These are phyloP conservation scores for Iselma pallidipennis DNA, from an alignment of 2,888 invertebrate genomes.

Conservation along the genomic window DNA sequence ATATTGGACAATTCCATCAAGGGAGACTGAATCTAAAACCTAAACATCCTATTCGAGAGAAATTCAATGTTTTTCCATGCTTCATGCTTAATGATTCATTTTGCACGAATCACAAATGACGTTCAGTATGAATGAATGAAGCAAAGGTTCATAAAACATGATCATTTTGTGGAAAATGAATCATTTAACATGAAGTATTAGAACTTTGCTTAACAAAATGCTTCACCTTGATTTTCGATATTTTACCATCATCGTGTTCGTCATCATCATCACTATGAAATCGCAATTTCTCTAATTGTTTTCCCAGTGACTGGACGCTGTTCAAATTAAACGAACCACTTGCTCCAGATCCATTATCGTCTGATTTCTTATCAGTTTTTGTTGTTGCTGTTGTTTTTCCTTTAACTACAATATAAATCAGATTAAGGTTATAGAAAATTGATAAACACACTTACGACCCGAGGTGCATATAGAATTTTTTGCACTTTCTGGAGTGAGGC, in stretches of 20 bases:
- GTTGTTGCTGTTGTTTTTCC: neutral
- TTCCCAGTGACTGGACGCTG: constrained; percentile 66
- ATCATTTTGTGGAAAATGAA: too few relatives aligned
- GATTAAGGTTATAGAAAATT: neutral
- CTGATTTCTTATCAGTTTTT: neutral
- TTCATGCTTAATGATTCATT: too few relatives aligned
- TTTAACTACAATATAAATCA: neutral
- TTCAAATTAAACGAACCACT: neutral
- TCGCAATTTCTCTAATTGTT: constrained; percentile 68
- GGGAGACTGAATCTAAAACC: constrained; percentile 70
- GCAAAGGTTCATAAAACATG: too few relatives aligned
- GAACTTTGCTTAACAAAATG: too few relatives aligned
- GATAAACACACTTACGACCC: too few relatives aligned
- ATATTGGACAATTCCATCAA: constrained; percentile 79
- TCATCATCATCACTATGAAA: constrained; percentile 58
- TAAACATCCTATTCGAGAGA: too few relatives aligned
- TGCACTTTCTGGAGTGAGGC: too few relatives aligned
- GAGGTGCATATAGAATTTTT: too few relatives aligned
- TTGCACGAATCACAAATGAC: too few relatives aligned
- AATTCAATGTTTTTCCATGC: too few relatives aligned
- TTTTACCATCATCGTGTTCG: constrained; percentile 39
- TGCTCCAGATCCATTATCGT: neutral
- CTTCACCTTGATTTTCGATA: constrained; percentile 39
- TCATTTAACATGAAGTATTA: constrained; percentile 3
- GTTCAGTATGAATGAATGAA: too few relatives aligned